phyloP scores from a whole-genome alignment of 2,113 vertebrate genomes.

The Pachycephala philippinensis region DNA sequence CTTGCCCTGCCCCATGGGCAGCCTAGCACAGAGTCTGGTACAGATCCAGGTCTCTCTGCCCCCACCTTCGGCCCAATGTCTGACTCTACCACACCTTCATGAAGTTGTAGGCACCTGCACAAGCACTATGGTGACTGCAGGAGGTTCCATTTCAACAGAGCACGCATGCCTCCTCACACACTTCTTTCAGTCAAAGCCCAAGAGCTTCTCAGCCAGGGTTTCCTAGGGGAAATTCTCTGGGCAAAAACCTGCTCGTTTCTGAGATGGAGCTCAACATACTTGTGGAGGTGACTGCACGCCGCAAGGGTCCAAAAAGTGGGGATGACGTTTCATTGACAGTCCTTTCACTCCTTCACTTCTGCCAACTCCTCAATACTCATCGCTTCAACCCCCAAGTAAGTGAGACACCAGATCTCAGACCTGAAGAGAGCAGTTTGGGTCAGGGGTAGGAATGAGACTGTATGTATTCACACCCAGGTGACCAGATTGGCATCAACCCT shows the following conservation, averaged over 20 bases:
- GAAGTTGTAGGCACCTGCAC: neutral
- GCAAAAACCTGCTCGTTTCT: neutral
- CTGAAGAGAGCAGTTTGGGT: neutral
- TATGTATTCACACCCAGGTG: neutral
- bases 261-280: neutral
- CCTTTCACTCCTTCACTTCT: neutral
- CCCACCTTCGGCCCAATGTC: neutral
- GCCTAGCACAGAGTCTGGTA: neutral
- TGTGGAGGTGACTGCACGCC: neutral
- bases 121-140: neutral
- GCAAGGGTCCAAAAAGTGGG: neutral
- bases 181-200: neutral
- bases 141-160: neutral
- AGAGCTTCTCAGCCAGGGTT: neutral
- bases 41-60: neutral
- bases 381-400: neutral
- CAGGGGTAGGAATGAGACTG: neutral
- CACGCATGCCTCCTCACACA: accelerated
- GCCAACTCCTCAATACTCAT: neutral
- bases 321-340: neutral
- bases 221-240: neutral
- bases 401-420: neutral
- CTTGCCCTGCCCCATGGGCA: neutral
- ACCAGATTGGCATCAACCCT: neutral
- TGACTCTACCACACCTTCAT: neutral